These are phyloP conservation scores for Seira ritae DNA, from an alignment of 2,888 invertebrate genomes.

Conservation along the genomic window DNA sequence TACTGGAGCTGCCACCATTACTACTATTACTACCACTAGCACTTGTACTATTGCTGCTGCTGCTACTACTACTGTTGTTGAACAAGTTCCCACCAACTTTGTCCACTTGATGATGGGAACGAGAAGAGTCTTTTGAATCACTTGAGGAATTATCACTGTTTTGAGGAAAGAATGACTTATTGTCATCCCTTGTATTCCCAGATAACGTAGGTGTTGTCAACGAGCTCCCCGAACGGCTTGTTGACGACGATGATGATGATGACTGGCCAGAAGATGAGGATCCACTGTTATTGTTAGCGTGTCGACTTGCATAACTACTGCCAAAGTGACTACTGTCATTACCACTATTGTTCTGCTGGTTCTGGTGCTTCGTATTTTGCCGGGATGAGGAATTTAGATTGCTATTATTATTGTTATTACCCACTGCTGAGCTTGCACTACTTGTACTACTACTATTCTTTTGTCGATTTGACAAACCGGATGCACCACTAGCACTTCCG, in stretches of 20 bases:
- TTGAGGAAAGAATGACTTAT: constrained; percentile 29
- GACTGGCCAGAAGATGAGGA: constrained; percentile 16
- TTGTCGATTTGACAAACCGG: constrained; percentile 44
- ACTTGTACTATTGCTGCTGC: constrained; percentile 16
- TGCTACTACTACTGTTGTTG: constrained; percentile 6
- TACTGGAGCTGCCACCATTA: constrained; percentile 3
- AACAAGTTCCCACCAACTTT: constrained; percentile 13
- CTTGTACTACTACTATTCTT: constrained; percentile 32
- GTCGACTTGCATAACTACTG: constrained; percentile 32
- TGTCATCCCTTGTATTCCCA: constrained; percentile 30
- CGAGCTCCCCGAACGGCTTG: constrained; percentile 3
- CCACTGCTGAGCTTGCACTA: constrained; percentile 24
- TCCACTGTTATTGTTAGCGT: constrained; percentile 25
- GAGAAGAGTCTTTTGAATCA: constrained; percentile 38
- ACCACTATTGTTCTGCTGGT: constrained; percentile 28
- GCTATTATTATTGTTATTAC: constrained; percentile 4
- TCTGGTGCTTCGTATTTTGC: neutral
- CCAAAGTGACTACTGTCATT: constrained; percentile 20
- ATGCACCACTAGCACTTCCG: constrained; percentile 42
- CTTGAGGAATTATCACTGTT: constrained; percentile 53
- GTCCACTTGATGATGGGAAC: constrained; percentile 24
- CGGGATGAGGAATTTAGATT: constrained; percentile 27
- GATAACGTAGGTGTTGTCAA: constrained; percentile 47
- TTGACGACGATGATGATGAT: neutral
- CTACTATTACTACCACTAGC: constrained; percentile 23